phyloP scores from a whole-genome alignment of 2,888 invertebrate genomes.

The Oxytorus armatus region DNA sequence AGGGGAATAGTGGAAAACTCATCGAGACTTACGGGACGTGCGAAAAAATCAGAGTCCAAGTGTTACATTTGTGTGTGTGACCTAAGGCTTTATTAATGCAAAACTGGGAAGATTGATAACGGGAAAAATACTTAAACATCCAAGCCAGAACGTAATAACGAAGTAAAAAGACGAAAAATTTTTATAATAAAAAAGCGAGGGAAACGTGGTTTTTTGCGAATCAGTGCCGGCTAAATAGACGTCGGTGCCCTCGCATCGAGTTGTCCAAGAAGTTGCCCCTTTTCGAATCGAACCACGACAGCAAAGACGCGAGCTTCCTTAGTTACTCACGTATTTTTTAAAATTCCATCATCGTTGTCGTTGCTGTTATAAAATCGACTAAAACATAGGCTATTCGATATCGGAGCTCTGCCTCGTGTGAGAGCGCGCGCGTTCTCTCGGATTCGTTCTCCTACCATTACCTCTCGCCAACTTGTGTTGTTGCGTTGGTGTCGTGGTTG shows the following conservation, averaged over 20 bases:
- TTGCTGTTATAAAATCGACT: conserved; percentile 18
- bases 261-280: not conserved
- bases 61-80: conserved; percentile 5
- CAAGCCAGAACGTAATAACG: conserved; percentile 3
- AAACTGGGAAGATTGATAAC: not conserved
- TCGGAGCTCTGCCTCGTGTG: conserved; percentile 52
- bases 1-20: not conserved
- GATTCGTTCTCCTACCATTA: conserved; percentile 30
- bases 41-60: not conserved
- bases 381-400: conserved; percentile 54
- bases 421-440: conserved; percentile 45
- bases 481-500: conserved; percentile 47
- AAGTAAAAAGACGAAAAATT: not conserved
- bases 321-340: not conserved
- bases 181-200: conserved; percentile 65
- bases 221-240: conserved; percentile 76
- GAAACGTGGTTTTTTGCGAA: conserved; percentile 69
- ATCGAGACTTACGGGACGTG: not conserved
- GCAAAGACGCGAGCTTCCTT: not conserved
- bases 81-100: not conserved
- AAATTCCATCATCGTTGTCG: not conserved
- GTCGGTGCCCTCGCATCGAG: conserved; percentile 62
- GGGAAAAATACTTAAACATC: too few relatives aligned
- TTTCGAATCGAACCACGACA: not conserved
- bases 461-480: conserved; percentile 24